Evolutionary conservation across 2,113 vertebrate genomes (phyloP).

Genomic region (Ictidomys tridecemlineatus): DNA sequence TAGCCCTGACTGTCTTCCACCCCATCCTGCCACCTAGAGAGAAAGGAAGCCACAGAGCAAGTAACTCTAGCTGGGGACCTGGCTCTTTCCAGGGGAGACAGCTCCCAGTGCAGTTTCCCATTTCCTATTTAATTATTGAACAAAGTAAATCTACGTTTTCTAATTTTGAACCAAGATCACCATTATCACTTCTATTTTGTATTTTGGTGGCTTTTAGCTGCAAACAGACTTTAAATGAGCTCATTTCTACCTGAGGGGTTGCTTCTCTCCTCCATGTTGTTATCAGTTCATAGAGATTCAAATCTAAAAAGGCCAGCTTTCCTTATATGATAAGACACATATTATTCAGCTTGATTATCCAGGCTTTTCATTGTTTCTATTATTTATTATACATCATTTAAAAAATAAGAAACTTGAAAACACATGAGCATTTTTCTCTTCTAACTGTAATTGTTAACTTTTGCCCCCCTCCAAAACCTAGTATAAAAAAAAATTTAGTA

Average conservation of each 20-base stretch:
- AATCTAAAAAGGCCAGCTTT: background rate
- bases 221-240: background rate
- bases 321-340: background rate
- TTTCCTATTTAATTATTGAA: background rate
- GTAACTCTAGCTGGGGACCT: rapidly evolving
- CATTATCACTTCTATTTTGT: background rate
- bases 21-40: background rate
- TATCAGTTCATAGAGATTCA: background rate
- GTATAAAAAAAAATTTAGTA: background rate
- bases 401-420: background rate
- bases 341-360: background rate
- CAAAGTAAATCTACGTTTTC: background rate
- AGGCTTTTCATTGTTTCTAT: background rate
- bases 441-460: background rate
- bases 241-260: background rate
- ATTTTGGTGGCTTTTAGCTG: background rate
- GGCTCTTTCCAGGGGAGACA: rapidly evolving
- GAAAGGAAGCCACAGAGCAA: background rate
- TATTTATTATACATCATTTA: background rate
- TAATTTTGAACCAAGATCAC: background rate
- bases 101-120: no score
- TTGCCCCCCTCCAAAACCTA: background rate
- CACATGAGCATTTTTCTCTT: background rate
- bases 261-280: background rate
- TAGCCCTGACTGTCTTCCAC: background rate